Percentiles rank a stretch among this genome's conserved stretches.
Conservation (phyloP, 2,113 vertebrate species). For the Taurulus bubalis region DNA sequence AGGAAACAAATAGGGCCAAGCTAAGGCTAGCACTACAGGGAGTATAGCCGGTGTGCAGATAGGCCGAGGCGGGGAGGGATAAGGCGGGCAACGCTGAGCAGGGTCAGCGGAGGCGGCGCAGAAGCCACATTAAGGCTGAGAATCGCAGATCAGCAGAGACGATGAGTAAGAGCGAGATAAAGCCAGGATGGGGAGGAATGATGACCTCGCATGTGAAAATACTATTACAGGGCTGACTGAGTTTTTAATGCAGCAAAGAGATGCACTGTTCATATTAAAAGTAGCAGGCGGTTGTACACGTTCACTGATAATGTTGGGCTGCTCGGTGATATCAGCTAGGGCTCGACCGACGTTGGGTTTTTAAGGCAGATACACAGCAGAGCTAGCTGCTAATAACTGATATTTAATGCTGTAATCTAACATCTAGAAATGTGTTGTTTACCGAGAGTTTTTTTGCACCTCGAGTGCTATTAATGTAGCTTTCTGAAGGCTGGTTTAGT, state of each 20-base stretch:
- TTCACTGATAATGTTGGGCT: slow-evolving; percentile 17
- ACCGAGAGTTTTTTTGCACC: background rate
- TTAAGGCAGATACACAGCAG: background rate
- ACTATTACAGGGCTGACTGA: slow-evolving; percentile 58
- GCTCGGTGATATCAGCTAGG: slow-evolving; percentile 24
- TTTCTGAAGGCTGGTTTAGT: background rate
- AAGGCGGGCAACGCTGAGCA: background rate
- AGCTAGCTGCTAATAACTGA: background rate
- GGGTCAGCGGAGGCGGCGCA: slow-evolving; percentile 35
- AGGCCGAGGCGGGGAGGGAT: slow-evolving; percentile 24
- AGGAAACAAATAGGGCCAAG: slow-evolving; percentile 67
- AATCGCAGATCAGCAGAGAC: slow-evolving; percentile 50
- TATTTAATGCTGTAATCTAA: slow-evolving; percentile 6
- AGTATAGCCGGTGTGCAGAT: slow-evolving; percentile 10
- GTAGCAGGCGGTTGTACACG: slow-evolving; percentile 54
- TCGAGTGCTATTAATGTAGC: background rate
- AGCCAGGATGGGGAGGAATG: slow-evolving; percentile 20
- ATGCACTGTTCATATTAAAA: slow-evolving; percentile 44
- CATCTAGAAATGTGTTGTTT: background rate
- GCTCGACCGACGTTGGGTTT: slow-evolving; percentile 2
- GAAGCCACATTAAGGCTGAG: slow-evolving; percentile 42
- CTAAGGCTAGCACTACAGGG: slow-evolving; percentile 24
- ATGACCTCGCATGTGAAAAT: slow-evolving; percentile 51
- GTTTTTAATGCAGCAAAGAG: slow-evolving; percentile 58
- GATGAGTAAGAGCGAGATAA: slow-evolving; percentile 56